These are phyloP conservation scores for Allophyes oxyacanthae DNA, from an alignment of 2,888 invertebrate species.

Conservation along the genomic window DNA sequence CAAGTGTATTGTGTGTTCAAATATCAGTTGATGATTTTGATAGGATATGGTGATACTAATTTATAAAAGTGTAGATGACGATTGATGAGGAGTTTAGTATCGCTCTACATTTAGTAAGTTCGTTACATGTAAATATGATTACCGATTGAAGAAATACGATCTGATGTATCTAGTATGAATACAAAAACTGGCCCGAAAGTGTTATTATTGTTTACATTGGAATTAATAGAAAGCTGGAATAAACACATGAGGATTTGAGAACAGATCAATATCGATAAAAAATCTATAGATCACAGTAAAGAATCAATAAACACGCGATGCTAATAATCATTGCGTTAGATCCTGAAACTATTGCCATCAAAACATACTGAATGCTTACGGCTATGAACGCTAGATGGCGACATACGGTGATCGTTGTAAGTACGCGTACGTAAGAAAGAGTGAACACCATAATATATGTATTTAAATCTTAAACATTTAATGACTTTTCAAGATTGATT, in stretches of 20 bases:
- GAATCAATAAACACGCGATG: slow-evolving; percentile 20
- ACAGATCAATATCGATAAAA: not conserved
- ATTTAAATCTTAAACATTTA: too few species aligned
- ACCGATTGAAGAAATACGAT: not conserved
- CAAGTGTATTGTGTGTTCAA: not conserved
- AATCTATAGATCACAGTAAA: not conserved
- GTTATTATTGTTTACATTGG: not conserved
- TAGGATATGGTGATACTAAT: not conserved
- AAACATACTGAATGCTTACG: slow-evolving; percentile 16
- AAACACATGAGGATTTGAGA: not conserved
- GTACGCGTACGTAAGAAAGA: too few species aligned
- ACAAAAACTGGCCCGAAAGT: too few species aligned
- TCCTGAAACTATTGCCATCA: slow-evolving; percentile 33
- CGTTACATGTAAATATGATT: not conserved
- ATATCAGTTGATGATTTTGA: not conserved
- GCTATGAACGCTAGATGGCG: slow-evolving; percentile 55
- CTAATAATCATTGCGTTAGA: slow-evolving; percentile 24
- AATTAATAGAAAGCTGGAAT: not conserved
- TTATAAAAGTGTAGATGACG: not conserved
- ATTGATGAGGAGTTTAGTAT: not conserved
- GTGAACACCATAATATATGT: too few species aligned
- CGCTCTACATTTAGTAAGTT: not conserved
- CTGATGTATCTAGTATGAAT: not conserved
- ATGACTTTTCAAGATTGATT: too few species aligned
- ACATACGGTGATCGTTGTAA: slow-evolving; percentile 7